Evolutionary conservation across 2,113 vertebrate genomes (phyloP), one percentile per base, ranked within the genome.

Genomic region (Psephotus haematonotus): DNA sequence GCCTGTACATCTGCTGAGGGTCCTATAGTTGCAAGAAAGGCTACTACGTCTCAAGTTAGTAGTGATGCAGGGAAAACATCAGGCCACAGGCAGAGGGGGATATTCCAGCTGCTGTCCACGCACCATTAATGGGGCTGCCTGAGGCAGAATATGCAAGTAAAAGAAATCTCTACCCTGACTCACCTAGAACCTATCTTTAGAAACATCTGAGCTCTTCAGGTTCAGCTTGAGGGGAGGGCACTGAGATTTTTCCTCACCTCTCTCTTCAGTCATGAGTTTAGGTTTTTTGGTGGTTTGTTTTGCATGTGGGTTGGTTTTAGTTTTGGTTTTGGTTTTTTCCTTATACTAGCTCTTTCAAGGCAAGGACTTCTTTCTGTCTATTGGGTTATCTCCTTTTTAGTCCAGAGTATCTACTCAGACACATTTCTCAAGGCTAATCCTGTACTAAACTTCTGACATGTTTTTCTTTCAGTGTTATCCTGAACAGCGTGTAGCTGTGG

Each of bases 21-120:
- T 18, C 7, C 13, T 1, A 0, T 6, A n/a, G 7, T 18, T 65
- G 43, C 39, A n/a, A 19, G 29, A 44, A 33, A 24, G 31, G 49
- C 47, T 16, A 6, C 23, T 39, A 19, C 14, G 7, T 27, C 24
- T 19, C 24, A 13, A 17, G 23, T 33, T 5, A 4, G 31, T 31
- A 25, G 63, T 15, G 9, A 29, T 70, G 20, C 1, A 1, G 43
- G 25, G 28, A 33, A 64, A 41, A 25, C 5, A 14, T 8, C 7
- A 6, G 35, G 12, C 25, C 9, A 11, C 31, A 13, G 35, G 31
- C 35, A 46, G 28, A 44, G 7, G 5, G 31, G 17, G 24, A 7
- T 23, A 12, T 31, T 11, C 14, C 0, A 1, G 22, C 49, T 37
- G 57, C 57, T 70, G 28, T 46, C 29, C 11, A 3, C 1, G 1